These are phyloP conservation scores for Protophormia terraenovae DNA, from an alignment of 2,888 invertebrate genomes.

Conservation along the genomic window DNA sequence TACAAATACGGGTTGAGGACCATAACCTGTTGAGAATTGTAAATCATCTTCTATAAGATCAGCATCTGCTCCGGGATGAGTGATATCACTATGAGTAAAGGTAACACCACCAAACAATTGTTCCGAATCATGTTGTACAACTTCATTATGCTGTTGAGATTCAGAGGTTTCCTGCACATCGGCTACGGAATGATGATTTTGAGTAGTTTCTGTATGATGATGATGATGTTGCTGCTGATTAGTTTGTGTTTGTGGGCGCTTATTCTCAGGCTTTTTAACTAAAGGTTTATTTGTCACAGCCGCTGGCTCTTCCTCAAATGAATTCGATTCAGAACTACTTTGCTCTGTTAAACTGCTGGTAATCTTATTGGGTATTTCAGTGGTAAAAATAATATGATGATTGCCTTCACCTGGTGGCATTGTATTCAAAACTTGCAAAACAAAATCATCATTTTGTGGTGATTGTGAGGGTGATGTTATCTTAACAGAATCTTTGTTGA, in stretches of 20 bases:
- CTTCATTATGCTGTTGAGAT: background rate
- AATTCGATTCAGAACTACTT: conserved; percentile 75
- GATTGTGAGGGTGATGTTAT: conserved; percentile 76
- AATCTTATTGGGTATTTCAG: conserved; percentile 79
- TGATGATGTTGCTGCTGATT: background rate
- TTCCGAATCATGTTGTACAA: background rate
- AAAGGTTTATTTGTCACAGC: conserved; percentile 53
- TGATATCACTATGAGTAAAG: conserved; percentile 83
- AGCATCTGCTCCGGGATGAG: conserved; percentile 85
- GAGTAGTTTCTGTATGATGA: background rate
- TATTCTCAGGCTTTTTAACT: conserved; percentile 15
- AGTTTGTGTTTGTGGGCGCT: background rate
- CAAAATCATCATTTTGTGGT: conserved; percentile 77
- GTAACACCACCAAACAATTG: conserved; percentile 77
- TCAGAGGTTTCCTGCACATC: background rate
- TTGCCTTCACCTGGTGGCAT: conserved; percentile 70
- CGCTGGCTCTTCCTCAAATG: conserved; percentile 74
- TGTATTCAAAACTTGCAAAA: conserved; percentile 77
- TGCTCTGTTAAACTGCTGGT: conserved; percentile 72
- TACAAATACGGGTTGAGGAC: conserved; percentile 78
- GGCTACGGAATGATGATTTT: background rate
- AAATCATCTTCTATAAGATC: conserved; percentile 84
- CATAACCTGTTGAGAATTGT: conserved; percentile 82
- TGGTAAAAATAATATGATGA: conserved; percentile 73
- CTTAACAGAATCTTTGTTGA: conserved; percentile 77